Conservation (phyloP, 2,888 invertebrate species). For the Aleiodes testaceus region DNA sequence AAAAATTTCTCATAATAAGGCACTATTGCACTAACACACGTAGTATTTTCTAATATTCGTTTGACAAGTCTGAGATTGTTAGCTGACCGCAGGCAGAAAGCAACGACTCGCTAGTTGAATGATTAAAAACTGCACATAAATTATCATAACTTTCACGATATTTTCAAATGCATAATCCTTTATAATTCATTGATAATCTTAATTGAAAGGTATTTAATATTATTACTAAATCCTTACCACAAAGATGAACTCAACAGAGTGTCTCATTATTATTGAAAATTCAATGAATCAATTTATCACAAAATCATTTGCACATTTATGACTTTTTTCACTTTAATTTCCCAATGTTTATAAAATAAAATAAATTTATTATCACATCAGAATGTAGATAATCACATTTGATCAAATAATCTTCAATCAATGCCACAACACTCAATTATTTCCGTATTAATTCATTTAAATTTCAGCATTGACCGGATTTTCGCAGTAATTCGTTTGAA, state of each 20-base stretch:
- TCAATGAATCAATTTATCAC: neutral
- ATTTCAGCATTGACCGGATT: neutral
- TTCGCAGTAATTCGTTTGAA: conserved; percentile 4
- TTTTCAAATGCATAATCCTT: neutral
- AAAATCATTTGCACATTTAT: neutral
- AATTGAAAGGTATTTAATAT: neutral
- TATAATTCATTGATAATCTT: conserved; percentile 3
- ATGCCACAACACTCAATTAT: neutral
- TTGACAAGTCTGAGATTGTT: conserved; percentile 7
- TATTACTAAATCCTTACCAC: neutral
- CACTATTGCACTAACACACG: neutral
- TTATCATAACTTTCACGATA: conserved; percentile 18
- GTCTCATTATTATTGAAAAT: neutral
- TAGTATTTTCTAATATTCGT: conserved; percentile 7
- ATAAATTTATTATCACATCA: too few species aligned
- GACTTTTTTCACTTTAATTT: too few species aligned
- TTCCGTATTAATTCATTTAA: neutral
- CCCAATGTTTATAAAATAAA: too few species aligned
- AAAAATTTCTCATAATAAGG: neutral
- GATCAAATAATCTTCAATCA: neutral
- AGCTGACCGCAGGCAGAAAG: conserved; percentile 2
- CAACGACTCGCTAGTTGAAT: neutral
- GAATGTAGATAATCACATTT: too few species aligned
- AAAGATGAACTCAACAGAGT: neutral
- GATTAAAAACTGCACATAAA: neutral